Evolutionary conservation across 2,797 vertebrate species (phyloP).

Genomic region (Periophthalmus magnuspinnatus): DNA sequence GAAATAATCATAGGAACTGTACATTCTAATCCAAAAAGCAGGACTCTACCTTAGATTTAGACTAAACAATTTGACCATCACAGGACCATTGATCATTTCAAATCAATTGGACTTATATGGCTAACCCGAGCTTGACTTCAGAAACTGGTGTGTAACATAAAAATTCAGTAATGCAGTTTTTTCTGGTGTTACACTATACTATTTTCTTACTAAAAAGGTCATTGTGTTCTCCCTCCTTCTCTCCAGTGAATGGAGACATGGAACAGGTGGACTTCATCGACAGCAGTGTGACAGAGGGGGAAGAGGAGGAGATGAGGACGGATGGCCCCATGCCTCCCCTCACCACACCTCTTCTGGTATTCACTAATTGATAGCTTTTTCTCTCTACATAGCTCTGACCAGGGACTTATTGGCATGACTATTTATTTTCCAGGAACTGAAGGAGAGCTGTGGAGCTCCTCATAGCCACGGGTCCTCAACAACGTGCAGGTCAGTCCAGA

Average conservation of each 20-base stretch:
- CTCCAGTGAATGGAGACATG: conserved; percentile 72
- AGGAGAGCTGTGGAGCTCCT: conserved; percentile 35
- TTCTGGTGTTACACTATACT: neutral
- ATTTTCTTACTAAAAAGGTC: neutral
- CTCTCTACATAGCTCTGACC: neutral
- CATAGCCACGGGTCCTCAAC: conserved; percentile 55
- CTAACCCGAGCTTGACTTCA: no score
- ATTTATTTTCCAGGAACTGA: conserved; percentile 61
- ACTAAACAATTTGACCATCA: neutral
- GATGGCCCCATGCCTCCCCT: conserved; percentile 33
- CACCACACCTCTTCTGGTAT: conserved; percentile 57
- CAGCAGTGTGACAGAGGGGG: conserved; percentile 79
- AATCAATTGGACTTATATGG: neutral
- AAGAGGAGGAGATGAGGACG: conserved; percentile 68
- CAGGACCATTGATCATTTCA: neutral
- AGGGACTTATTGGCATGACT: conserved; percentile 12
- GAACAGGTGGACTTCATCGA: conserved; percentile 84
- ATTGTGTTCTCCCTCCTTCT: neutral
- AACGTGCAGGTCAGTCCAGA: conserved; percentile 57
- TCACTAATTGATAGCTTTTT: neutral
- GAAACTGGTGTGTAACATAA: no score
- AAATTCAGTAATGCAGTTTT: no score
- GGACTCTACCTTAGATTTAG: no score
- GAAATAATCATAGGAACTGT: neutral
- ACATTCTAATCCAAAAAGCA: neutral